Evolutionary conservation across 1,140 invertebrate genomes (phyloP).

Genomic region (fruit fly (Drosophila melanogaster)): DNA sequence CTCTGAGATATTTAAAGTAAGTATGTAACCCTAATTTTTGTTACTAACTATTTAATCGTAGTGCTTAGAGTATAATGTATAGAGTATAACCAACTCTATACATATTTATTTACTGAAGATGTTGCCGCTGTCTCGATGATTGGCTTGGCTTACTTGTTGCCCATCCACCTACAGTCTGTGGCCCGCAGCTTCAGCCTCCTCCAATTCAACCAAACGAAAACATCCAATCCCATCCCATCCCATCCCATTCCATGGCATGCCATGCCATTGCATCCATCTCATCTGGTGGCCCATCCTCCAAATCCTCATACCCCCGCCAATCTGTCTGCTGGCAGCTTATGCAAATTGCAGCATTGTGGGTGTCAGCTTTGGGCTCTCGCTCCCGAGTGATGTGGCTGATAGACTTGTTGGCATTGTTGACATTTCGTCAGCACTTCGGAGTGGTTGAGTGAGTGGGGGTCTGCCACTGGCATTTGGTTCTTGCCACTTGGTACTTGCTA

Average conservation of each 20-base stretch:
- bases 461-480: slow-evolving; percentile 26
- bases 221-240: slow-evolving; percentile 5
- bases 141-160: slow-evolving; percentile 71
- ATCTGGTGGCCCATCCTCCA: slow-evolving; percentile 37
- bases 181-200: neutral
- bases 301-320: slow-evolving; percentile 17
- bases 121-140: slow-evolving; percentile 52
- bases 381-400: slow-evolving; percentile 56
- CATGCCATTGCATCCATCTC: slow-evolving; percentile 6
- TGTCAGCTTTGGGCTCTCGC: slow-evolving; percentile 57
- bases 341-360: slow-evolving; percentile 79
- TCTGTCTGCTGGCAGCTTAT: slow-evolving; percentile 72
- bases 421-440: slow-evolving; percentile 70
- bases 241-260: neutral
- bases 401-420: slow-evolving; percentile 80
- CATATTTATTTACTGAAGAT: slow-evolving; percentile 46
- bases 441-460: slow-evolving; percentile 54
- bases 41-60: too few relatives aligned
- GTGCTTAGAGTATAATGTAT: slow-evolving; percentile 8
- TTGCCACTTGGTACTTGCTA: slow-evolving; percentile 19
- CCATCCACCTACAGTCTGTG: slow-evolving; percentile 32
- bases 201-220: neutral
- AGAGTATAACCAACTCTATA: slow-evolving; percentile 24
- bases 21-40: too few relatives aligned
- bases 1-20: too few relatives aligned